These are phyloP conservation scores for Craseonycteris thonglongyai DNA, from an alignment of 2,113 vertebrate genomes.

Conservation along the genomic window DNA sequence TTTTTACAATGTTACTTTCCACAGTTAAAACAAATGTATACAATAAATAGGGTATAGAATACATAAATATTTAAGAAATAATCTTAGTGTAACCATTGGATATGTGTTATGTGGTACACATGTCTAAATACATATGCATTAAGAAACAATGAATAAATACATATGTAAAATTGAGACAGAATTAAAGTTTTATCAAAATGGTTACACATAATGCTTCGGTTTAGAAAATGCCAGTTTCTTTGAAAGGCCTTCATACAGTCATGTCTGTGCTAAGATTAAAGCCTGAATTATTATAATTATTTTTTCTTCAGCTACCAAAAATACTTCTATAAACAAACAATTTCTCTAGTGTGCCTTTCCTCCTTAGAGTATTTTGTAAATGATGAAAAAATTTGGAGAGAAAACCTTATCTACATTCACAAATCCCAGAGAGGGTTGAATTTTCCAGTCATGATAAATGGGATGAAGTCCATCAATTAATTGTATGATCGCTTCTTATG, in stretches of 20 bases:
- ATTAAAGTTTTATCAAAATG: background rate
- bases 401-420: background rate
- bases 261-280: conserved; percentile 29
- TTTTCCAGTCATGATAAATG: background rate
- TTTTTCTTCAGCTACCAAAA: conserved; percentile 22
- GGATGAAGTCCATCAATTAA: background rate
- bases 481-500: rapidly evolving
- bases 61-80: background rate
- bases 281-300: background rate
- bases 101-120: background rate
- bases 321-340: background rate
- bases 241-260: background rate
- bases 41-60: background rate
- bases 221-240: background rate
- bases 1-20: background rate
- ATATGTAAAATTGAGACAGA: background rate
- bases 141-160: background rate
- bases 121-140: background rate
- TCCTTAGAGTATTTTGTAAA: background rate
- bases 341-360: conserved; percentile 18
- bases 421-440: background rate
- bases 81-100: background rate
- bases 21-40: background rate
- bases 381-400: background rate
- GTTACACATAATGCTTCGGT: background rate